Base-by-base conservation (phyloP, 1,140 invertebrate species). In the Cataglyphis hispanica region DNA sequence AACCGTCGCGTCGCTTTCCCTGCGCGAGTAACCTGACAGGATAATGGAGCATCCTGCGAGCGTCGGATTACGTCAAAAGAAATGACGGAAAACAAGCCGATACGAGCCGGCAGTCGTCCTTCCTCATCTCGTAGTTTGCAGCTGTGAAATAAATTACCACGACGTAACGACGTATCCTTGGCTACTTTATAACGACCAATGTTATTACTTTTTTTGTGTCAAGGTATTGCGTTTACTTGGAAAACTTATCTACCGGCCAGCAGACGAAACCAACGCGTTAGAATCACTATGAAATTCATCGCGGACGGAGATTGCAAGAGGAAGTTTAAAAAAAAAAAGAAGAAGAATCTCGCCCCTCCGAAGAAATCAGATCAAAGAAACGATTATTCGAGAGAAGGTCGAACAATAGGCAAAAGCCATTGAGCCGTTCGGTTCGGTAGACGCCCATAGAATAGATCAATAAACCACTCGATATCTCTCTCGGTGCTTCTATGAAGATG, bases 391-490 rank as follows among this genome's bases (percentile, higher is more conserved):
- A 66, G 77, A 89, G 83, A 90, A 64, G 77, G 37, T 37, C 16
- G 88, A 91, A 92, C 87, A 93, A 94, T 93, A 85, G 64, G 61
- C 37, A 90, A 89, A 85, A 90, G 87, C 87, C 87, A 91, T 92
- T 88, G 87, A 75, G 60, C 70, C 34, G 37, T n/a, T 37, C 56
- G 60, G 66, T 84, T 93, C 91, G 93, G 91, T 92, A 87, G 85
- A 89, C 76, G 81, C 80, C 13, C 34, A 85, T 80, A 85, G 75
- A 86, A 91, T 91, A 70, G 89, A 91, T 93, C 93, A 91, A 92
- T 92, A 90, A 87, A 91, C 91, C 88, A 93, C 92, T 94, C 91
- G 93, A 94, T 94, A 92, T 90, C 77, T 84, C 37, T 90, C 37
- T 89, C 75, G 88, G 92, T 90, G 76, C 61, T 61, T 40, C 83